Base-by-base conservation (phyloP, 1,140 invertebrate species). In the Diachasma alloeum region DNA sequence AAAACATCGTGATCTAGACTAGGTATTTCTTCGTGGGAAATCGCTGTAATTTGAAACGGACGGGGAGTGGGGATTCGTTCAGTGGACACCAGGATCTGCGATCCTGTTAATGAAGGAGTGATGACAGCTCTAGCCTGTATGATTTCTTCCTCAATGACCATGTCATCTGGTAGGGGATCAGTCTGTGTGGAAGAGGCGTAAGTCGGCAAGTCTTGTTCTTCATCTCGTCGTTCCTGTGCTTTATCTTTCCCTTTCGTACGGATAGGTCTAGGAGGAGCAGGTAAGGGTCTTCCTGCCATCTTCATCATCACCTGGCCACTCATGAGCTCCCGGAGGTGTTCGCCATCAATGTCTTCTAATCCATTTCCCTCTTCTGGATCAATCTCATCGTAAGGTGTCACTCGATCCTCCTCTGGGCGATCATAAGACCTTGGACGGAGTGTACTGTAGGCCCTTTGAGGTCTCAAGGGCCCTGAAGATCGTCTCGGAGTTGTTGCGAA, bases 111-210 rank as follows among this genome's bases (percentile, higher is more conserved):
- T 0, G 88, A 88, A 0, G 87, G 87, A 0, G 87, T 56, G 22
- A 90, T 82, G 0, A 89, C 77, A 9, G 89, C 77, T 24, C 88
- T 89, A 0, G 87, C 88, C 56, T 86, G 84, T 0, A 85, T 89
- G 15, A 90, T 79, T 68, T 89, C 88, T 26, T 89, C 94, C 82
- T 94, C 93, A 68, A 92, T 94, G 26, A 94, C 90, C 75, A 94
- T 91, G 81, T 95, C 94, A 83, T 95, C 94, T 0, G 94, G 94
- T 22, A 96, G 81, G 0, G 94, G 94, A 87, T 96, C 95, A 0
- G 95, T 96, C 87, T 96, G 95, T 0, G 94, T 95, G 0, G 94
- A 94, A 2, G 94, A 93, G 22, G 93, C 92, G 87, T 96, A 92
- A 81, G 36, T 90, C 76, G 78, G 86, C 82, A 73, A 87, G 84